phyloP scores from a whole-genome alignment of 2,888 invertebrate species.

The Fissipunctia ypsillon region DNA sequence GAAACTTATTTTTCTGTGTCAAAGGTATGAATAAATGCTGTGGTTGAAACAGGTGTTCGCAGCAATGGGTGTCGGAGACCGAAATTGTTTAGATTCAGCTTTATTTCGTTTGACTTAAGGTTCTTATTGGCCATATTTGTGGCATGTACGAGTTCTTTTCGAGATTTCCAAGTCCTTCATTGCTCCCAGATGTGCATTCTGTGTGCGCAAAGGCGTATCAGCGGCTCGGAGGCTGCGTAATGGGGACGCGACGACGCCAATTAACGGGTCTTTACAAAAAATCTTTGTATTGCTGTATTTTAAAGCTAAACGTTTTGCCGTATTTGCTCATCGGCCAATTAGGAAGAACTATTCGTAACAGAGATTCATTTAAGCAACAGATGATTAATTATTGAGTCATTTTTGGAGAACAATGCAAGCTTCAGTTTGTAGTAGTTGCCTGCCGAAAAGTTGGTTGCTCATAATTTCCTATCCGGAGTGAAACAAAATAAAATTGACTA shows the following conservation, averaged over 20 bases:
- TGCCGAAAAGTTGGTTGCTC: neutral
- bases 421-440: neutral
- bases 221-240: conserved; percentile 81
- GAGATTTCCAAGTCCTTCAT: conserved; percentile 74
- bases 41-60: conserved; percentile 89
- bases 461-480: neutral
- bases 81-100: conserved; percentile 50
- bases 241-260: conserved; percentile 84
- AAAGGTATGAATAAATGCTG: conserved; percentile 78
- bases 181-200: conserved; percentile 90
- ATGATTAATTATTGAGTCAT: conserved; percentile 48
- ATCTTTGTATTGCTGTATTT: conserved; percentile 66
- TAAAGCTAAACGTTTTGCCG: conserved; percentile 48
- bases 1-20: conserved; percentile 67
- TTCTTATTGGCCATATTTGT: conserved; percentile 49
- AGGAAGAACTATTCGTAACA: conserved; percentile 35
- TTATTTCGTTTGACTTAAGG: conserved; percentile 34
- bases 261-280: conserved; percentile 81
- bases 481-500: neutral
- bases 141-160: conserved; percentile 64
- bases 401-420: conserved; percentile 20
- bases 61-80: conserved; percentile 76
- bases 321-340: conserved; percentile 59
- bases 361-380: conserved; percentile 37
- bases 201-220: conserved; percentile 85